phyloP scores from a whole-genome alignment of 2,113 vertebrate species.

The Pleuronectes platessa region DNA sequence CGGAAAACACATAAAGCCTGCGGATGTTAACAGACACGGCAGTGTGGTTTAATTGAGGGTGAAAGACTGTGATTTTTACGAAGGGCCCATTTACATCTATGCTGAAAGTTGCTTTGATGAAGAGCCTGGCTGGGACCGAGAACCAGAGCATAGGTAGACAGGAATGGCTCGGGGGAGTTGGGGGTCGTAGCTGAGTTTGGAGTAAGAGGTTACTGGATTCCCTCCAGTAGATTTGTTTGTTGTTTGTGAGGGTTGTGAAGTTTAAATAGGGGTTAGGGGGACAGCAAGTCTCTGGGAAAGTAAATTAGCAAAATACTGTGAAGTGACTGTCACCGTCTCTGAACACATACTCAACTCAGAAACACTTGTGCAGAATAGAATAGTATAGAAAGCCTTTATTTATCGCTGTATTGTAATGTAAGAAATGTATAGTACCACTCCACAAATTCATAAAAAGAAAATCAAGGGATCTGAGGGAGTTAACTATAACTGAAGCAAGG shows the following conservation, averaged over 20 bases:
- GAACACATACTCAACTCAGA: too few relatives aligned
- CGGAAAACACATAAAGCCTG: neutral
- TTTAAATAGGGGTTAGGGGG: slow-evolving; percentile 42
- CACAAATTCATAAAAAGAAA: too few relatives aligned
- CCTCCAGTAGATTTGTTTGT: slow-evolving; percentile 50
- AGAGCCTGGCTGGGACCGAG: slow-evolving; percentile 42
- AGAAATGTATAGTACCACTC: too few relatives aligned
- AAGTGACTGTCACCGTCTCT: slow-evolving; percentile 60
- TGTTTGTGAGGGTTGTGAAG: slow-evolving; percentile 48
- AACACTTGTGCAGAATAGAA: too few relatives aligned
- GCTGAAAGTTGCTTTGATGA: slow-evolving; percentile 62
- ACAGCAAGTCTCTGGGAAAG: slow-evolving; percentile 50
- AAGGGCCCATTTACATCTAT: slow-evolving; percentile 36
- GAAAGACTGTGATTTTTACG: slow-evolving; percentile 57
- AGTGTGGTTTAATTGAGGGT: slow-evolving; percentile 57
- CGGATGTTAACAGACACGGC: slow-evolving; percentile 44
- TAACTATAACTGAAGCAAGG: too few relatives aligned
- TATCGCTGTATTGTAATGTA: too few relatives aligned
- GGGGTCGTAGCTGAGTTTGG: slow-evolving; percentile 16
- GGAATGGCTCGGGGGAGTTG: slow-evolving; percentile 45
- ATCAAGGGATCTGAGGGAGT: too few relatives aligned
- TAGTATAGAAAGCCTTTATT: too few relatives aligned
- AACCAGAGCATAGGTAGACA: slow-evolving; percentile 46
- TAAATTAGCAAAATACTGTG: slow-evolving; percentile 65
- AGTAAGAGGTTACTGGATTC: slow-evolving; percentile 44